Percentiles rank a stretch among this genome's conserved stretches.
Evolutionary conservation across 2,113 vertebrate genomes (phyloP).

Genomic region (Anas platyrhynchos): DNA sequence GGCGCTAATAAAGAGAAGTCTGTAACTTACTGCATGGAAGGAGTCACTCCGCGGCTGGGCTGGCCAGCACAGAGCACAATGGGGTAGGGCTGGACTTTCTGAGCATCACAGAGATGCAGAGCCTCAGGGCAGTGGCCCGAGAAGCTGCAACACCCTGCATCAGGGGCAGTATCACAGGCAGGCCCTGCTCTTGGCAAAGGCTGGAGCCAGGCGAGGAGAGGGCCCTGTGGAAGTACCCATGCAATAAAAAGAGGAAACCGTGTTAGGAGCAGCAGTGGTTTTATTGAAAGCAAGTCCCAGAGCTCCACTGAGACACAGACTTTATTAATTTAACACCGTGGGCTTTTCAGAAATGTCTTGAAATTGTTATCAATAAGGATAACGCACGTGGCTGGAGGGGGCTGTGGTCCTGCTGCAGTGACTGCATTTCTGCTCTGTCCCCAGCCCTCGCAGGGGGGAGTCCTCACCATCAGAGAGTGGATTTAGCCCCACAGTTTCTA

Average conservation of each 20-base stretch:
- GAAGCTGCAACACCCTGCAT: not conserved
- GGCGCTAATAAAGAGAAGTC: constrained; percentile 17
- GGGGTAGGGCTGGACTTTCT: not conserved
- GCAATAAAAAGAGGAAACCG: not conserved
- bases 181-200: not conserved
- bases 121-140: not conserved
- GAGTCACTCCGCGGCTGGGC: not conserved
- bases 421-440: not conserved
- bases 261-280: not conserved
- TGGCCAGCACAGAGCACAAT: not conserved
- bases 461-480: not conserved
- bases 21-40: constrained; percentile 4
- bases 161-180: not conserved
- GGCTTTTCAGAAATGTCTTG: not conserved
- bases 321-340: not conserved
- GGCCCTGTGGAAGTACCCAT: not conserved
- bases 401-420: not conserved
- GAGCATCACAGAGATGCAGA: not conserved
- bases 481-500: not conserved
- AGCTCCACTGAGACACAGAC: not conserved
- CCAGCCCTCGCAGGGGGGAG: not conserved
- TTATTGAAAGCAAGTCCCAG: not conserved
- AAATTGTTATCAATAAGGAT: not conserved
- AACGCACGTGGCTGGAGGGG: not conserved
- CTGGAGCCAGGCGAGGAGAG: not conserved